phyloP scores from a whole-genome alignment of 2,888 invertebrate genomes.

The Candidula unifasciata region DNA sequence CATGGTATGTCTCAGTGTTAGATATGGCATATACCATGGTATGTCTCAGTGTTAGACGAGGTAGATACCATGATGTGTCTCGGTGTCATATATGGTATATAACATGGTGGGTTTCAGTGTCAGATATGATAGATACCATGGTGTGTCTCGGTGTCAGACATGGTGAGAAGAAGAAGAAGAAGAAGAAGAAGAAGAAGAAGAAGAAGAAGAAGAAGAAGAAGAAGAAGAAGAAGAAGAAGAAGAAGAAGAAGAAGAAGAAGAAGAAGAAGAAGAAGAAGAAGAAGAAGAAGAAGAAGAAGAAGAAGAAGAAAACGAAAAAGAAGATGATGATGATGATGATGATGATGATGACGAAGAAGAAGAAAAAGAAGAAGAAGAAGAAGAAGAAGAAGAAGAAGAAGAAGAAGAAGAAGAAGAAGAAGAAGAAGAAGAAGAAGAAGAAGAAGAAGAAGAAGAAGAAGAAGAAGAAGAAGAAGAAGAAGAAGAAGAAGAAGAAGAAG shows the following conservation, averaged over 20 bases:
- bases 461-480: conserved; percentile 28
- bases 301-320: conserved; percentile 32
- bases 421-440: background rate
- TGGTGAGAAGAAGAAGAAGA: too few relatives aligned
- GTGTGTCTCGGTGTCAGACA: too few relatives aligned
- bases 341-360: conserved; percentile 46
- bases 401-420: conserved; percentile 7
- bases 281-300: conserved; percentile 31
- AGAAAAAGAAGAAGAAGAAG: conserved; percentile 41
- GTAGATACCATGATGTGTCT: too few relatives aligned
- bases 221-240: conserved; percentile 37
- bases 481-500: conserved; percentile 28
- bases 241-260: conserved; percentile 28
- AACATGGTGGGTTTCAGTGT: too few relatives aligned
- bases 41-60: too few relatives aligned
- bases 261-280: conserved; percentile 30
- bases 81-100: too few relatives aligned
- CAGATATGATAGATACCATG: too few relatives aligned
- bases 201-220: conserved; percentile 27
- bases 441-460: conserved; percentile 36
- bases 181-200: background rate
- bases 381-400: conserved; percentile 37
- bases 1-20: too few relatives aligned
- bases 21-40: too few relatives aligned
- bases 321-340: conserved; percentile 41